Evolutionary conservation across 2,113 vertebrate species (phyloP).

Genomic region (Hydropotes inermis): DNA sequence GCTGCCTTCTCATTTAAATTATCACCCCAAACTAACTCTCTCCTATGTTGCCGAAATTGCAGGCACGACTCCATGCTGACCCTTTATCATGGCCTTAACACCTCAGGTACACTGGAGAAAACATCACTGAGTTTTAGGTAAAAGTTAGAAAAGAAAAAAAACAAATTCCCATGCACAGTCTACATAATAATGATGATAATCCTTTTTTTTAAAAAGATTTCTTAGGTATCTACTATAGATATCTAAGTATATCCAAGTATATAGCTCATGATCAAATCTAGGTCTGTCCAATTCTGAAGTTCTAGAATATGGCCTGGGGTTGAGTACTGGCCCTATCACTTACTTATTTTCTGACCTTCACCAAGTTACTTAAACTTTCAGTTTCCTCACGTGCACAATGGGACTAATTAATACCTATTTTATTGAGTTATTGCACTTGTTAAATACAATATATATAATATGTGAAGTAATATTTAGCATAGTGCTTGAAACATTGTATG

Average conservation of each 20-base stretch:
- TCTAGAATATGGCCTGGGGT: background rate
- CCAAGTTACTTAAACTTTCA: slow-evolving; percentile 5
- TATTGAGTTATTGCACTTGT: background rate
- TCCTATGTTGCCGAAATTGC: background rate
- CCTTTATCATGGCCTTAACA: background rate
- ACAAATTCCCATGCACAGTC: background rate
- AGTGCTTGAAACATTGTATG: background rate
- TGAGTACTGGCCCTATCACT: background rate
- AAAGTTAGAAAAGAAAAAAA: background rate
- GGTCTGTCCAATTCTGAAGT: background rate
- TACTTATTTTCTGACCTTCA: background rate
- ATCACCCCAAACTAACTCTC: background rate
- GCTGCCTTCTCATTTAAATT: background rate
- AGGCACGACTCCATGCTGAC: background rate
- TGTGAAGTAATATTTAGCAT: background rate
- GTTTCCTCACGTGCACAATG: background rate
- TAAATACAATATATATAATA: background rate
- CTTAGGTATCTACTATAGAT: background rate
- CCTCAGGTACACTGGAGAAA: background rate
- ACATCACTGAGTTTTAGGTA: background rate
- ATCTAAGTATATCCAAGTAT: background rate
- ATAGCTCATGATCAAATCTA: background rate
- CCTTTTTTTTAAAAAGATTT: background rate
- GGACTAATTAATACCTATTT: background rate
- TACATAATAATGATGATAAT: background rate